Evolutionary conservation across 2,888 invertebrate genomes (phyloP).

Genomic region (Campoplex nolae): DNA sequence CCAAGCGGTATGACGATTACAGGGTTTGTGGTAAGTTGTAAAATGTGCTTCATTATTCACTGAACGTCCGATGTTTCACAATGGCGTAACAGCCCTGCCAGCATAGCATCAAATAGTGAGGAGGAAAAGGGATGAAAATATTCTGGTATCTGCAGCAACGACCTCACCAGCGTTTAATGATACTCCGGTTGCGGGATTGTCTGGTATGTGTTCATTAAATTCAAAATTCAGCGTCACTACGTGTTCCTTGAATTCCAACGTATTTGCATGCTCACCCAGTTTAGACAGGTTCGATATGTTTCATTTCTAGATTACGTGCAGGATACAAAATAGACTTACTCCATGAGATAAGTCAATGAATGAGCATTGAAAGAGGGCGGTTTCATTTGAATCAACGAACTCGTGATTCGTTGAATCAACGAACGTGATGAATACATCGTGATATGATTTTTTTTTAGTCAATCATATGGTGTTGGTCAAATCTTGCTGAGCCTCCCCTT

Average conservation of each 20-base stretch:
- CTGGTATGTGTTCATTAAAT: constrained; percentile 80
- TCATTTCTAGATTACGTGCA: not conserved
- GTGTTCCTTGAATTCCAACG: constrained; percentile 74
- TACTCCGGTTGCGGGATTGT: constrained; percentile 35
- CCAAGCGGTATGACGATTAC: not conserved
- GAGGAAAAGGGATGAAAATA: constrained; percentile 6
- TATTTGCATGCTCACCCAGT: constrained; percentile 47
- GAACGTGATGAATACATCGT: no score
- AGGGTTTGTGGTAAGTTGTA: not conserved
- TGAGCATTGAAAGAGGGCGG: not conserved
- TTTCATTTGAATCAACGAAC: no score
- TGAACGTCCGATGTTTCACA: not conserved
- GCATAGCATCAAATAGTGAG: not conserved
- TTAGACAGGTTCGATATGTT: constrained; percentile 29
- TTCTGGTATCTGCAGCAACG: constrained; percentile 4
- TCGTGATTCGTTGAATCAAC: no score
- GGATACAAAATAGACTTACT: not conserved
- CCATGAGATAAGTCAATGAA: not conserved
- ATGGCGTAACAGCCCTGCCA: constrained; percentile 5
- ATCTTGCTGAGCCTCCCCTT: no score
- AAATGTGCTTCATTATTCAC: not conserved
- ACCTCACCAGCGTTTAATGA: constrained; percentile 12
- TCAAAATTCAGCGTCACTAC: constrained; percentile 74
- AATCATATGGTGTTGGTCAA: no score
- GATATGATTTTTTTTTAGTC: no score